Percentiles rank a stretch among this genome's conserved stretches.
Conservation (phyloP, 2,888 invertebrate genomes). For the Drosophila phalerata region DNA sequence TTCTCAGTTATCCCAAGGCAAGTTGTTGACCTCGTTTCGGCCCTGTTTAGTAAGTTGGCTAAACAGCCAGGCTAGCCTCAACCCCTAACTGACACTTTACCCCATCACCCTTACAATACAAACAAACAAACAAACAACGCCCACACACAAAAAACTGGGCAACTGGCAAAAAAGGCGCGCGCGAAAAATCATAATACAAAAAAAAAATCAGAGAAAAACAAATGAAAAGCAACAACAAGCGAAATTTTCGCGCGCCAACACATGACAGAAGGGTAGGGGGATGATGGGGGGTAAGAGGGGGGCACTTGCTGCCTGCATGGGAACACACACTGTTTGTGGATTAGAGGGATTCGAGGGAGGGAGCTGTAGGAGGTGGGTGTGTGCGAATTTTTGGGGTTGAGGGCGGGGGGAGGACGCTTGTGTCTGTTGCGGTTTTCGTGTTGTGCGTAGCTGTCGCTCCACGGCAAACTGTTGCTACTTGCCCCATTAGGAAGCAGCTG, state of each 20-base stretch:
- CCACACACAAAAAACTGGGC: slow-evolving; percentile 30
- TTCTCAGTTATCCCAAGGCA: slow-evolving; percentile 5
- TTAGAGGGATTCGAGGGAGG: neutral
- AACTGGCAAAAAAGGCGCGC: slow-evolving; percentile 36
- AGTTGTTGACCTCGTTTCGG: slow-evolving; percentile 48
- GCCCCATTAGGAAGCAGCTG: slow-evolving; percentile 35
- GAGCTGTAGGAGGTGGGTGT: neutral
- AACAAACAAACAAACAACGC: slow-evolving; percentile 9
- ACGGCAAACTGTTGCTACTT: slow-evolving; percentile 74
- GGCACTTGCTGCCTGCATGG: slow-evolving; percentile 19
- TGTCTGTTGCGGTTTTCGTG: slow-evolving; percentile 59
- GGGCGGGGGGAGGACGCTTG: slow-evolving; percentile 9
- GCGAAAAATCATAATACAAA: slow-evolving; percentile 40
- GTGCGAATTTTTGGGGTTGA: slow-evolving; percentile 9
- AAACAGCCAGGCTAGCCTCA: slow-evolving; percentile 6
- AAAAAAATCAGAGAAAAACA: slow-evolving; percentile 19
- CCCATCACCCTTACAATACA: neutral
- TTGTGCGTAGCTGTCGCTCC: slow-evolving; percentile 53
- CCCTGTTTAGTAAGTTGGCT: slow-evolving; percentile 15
- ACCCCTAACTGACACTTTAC: neutral
- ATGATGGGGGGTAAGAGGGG: neutral
- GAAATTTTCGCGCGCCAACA: slow-evolving; percentile 47
- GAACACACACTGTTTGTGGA: slow-evolving; percentile 1
- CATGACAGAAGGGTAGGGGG: neutral
- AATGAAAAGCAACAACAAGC: slow-evolving; percentile 28